Evolutionary conservation across 2,113 vertebrate genomes (phyloP), one percentile per base, ranked within the genome.

Genomic region (Urocitellus parryii): DNA sequence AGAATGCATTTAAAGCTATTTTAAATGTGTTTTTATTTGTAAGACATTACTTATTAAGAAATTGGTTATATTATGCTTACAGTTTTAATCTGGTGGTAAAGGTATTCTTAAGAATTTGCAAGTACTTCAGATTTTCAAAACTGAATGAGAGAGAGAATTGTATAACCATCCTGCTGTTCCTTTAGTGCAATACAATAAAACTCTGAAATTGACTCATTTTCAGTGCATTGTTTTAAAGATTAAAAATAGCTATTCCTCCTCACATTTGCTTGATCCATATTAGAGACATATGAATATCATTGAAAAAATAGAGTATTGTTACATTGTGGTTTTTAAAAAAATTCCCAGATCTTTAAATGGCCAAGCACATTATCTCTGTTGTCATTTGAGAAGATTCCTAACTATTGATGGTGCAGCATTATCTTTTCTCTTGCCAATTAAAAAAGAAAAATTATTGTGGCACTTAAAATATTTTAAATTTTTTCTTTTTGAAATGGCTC

Each of bases 151-250:
- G 93, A 97, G 92, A 94, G 93, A 93, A 90, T 98, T 98, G 97
- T 97, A 90, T 98, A 98, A 97, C 97, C 97, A 83, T 96, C 98
- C 96, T 89, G 94, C 98, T 98, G 98, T 99, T 98, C 98, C 98
- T 98, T 96, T 98, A 98, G 98, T 98, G 98, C 98, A 98, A 97
- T 98, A 98, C 81, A 98, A 98, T 96, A 98, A 98, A 96, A 96
- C 63, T 96, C 95, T 97, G 95, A 92, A 97, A 98, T 98, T 96
- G 96, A 97, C 92, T 84, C 93, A 97, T 88, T 98, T 96, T 87
- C 89, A 88, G 97, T 98, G 97, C 97, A 77, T 98, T 96, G 96
- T 97, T 97, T 98, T 90, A 85, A 85, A 97, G 79, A 93, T 63
- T 63, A 89, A 48, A 94, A 68, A 61, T 77, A 94, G 79, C 56